phyloP scores from a whole-genome alignment of 2,797 vertebrate species.

The Aplochiton taeniatus region DNA sequence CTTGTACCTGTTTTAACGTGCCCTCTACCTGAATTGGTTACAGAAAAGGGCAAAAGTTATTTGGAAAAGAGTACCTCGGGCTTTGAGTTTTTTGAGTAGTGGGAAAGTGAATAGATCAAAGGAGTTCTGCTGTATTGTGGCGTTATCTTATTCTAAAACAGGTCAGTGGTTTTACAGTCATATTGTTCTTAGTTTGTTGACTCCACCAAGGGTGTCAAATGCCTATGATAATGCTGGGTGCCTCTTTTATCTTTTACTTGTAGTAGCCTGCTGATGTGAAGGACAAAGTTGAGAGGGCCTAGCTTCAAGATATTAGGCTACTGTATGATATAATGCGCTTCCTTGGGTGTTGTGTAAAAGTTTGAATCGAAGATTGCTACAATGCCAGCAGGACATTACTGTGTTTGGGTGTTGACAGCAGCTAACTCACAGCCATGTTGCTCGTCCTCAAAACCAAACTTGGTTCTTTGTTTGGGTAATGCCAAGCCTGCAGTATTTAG shows the following conservation, averaged over 20 bases:
- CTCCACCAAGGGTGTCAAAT: background rate
- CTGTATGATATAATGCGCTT: no score
- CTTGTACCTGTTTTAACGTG: constrained; percentile 59
- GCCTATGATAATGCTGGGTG: background rate
- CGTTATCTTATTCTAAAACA: constrained; percentile 27
- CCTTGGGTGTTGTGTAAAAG: background rate
- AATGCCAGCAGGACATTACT: background rate
- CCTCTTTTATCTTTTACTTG: background rate
- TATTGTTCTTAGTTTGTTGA: constrained; percentile 9
- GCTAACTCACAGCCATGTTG: constrained; percentile 36
- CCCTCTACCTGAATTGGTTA: background rate
- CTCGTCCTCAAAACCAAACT: constrained; percentile 33
- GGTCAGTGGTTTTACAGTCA: constrained; percentile 28
- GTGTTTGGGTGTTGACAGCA: constrained; percentile 25
- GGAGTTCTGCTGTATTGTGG: constrained; percentile 40
- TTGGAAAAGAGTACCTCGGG: constrained; percentile 6
- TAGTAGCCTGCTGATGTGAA: background rate
- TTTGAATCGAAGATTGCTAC: background rate
- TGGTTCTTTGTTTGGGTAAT: constrained; percentile 42
- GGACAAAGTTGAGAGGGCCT: no score
- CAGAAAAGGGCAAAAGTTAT: constrained; percentile 36
- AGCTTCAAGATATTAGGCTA: background rate
- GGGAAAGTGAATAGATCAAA: constrained; percentile 35
- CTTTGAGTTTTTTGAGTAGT: background rate
- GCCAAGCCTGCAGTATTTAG: constrained; percentile 55